Percentiles rank a stretch among this genome's conserved stretches.
Conservation (phyloP, 2,888 invertebrate genomes). For the Bruchidius siliquastri region DNA sequence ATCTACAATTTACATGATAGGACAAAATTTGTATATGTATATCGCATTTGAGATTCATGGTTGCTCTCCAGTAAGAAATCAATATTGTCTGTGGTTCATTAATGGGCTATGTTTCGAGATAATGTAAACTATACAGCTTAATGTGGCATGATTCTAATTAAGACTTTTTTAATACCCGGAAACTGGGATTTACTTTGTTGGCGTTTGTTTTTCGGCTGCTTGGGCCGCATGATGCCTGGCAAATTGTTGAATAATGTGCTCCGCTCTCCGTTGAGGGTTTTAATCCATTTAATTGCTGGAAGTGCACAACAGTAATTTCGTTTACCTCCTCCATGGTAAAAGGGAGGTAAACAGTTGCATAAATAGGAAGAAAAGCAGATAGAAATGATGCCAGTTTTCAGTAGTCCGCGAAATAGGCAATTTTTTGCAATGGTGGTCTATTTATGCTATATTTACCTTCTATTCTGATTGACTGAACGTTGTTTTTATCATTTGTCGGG, state of each 20-base stretch:
- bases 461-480: too few species aligned
- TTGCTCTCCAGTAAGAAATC: too few species aligned
- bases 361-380: neutral
- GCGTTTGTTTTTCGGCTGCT: neutral
- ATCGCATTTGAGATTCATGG: too few species aligned
- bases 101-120: too few species aligned
- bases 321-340: neutral
- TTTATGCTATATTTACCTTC: too few species aligned
- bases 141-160: neutral
- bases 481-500: too few species aligned
- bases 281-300: neutral
- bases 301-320: neutral
- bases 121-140: neutral
- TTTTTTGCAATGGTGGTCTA: too few species aligned
- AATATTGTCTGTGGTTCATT: too few species aligned
- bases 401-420: too few species aligned
- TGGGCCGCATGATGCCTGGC: neutral
- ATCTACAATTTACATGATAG: too few species aligned
- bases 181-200: neutral
- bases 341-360: neutral
- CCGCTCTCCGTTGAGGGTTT: neutral
- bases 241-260: neutral
- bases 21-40: too few species aligned
- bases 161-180: neutral
- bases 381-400: neutral